Conservation (phyloP, 2,113 vertebrate genomes). For the Phrynosoma blainvillii region DNA sequence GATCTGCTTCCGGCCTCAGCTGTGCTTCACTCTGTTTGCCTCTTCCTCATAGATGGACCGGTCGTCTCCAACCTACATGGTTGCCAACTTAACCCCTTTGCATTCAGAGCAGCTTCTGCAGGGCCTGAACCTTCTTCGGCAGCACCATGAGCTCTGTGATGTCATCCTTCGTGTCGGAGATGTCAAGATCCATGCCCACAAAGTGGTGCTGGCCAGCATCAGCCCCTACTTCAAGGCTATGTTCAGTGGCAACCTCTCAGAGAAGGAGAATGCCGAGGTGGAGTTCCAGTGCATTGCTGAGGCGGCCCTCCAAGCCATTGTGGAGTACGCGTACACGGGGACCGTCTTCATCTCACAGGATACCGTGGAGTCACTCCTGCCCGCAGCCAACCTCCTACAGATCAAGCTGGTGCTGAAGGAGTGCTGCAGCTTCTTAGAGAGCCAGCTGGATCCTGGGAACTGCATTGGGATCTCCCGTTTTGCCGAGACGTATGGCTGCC, state of each 20-base stretch:
- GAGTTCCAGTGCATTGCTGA: constrained; percentile 97
- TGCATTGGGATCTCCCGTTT: constrained; percentile 98
- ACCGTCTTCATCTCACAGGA: constrained; percentile 97
- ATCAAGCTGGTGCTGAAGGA: constrained; percentile 96
- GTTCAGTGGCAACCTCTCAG: constrained; percentile 96
- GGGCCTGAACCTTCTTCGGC: constrained; percentile 95
- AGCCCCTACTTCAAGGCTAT: constrained; percentile 99
- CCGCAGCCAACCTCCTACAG: constrained; percentile 97
- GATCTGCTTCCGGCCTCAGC: neutral
- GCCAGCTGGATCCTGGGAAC: constrained; percentile 95
- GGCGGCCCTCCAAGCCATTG: constrained; percentile 93
- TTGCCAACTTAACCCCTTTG: constrained; percentile 94
- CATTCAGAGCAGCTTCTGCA: constrained; percentile 98
- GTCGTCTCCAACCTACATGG: constrained; percentile 93
- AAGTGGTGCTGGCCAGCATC: constrained; percentile 96
- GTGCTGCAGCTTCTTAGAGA: constrained; percentile 95
- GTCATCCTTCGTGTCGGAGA: constrained; percentile 93
- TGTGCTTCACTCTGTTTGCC: neutral
- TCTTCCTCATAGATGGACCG: constrained; percentile 90
- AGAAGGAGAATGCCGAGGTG: constrained; percentile 96
- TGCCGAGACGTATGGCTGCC: constrained; percentile 96
- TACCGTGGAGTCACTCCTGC: constrained; percentile 95
- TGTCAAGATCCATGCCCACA: constrained; percentile 96
- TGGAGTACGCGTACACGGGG: constrained; percentile 97
- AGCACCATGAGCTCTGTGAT: constrained; percentile 96